Evolutionary conservation across 1,140 invertebrate genomes (phyloP).

Genomic region (Phthorimaea operculella): DNA sequence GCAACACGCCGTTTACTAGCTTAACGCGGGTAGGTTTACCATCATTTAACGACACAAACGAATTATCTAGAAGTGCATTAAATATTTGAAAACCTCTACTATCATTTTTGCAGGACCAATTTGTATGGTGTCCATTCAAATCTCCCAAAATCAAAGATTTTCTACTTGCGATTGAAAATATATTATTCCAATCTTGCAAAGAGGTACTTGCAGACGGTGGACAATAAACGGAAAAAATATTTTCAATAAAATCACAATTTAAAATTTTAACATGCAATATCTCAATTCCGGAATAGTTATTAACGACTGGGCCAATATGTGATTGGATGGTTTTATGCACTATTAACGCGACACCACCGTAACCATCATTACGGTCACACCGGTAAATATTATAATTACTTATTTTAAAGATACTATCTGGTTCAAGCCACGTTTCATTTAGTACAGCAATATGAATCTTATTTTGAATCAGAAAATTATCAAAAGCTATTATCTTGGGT

Average conservation of each 20-base stretch:
- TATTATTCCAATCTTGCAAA: background rate
- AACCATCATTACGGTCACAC: background rate
- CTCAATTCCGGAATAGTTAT: background rate
- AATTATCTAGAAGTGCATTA: background rate
- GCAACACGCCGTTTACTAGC: conserved; percentile 1
- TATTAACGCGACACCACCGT: conserved; percentile 2
- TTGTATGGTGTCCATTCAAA: too few relatives aligned
- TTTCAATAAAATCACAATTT: conserved; percentile 7
- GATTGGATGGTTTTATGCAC: too few relatives aligned
- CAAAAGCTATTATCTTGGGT: background rate
- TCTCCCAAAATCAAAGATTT: too few relatives aligned
- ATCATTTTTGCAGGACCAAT: background rate
- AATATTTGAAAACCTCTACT: background rate
- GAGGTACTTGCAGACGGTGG: background rate
- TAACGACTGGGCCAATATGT: background rate
- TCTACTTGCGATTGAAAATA: background rate
- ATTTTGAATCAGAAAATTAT: conserved; percentile 5
- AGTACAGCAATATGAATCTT: conserved; percentile 8
- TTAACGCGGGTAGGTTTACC: conserved; percentile 2
- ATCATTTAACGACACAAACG: conserved; percentile 2
- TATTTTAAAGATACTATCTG: background rate
- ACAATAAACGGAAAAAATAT: conserved; percentile 7
- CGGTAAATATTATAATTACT: conserved; percentile 9
- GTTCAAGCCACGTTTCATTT: background rate
- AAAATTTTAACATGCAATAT: conserved; percentile 4